Conservation (phyloP, 2,113 vertebrate species). For the Rhadina sibilatrix region DNA sequence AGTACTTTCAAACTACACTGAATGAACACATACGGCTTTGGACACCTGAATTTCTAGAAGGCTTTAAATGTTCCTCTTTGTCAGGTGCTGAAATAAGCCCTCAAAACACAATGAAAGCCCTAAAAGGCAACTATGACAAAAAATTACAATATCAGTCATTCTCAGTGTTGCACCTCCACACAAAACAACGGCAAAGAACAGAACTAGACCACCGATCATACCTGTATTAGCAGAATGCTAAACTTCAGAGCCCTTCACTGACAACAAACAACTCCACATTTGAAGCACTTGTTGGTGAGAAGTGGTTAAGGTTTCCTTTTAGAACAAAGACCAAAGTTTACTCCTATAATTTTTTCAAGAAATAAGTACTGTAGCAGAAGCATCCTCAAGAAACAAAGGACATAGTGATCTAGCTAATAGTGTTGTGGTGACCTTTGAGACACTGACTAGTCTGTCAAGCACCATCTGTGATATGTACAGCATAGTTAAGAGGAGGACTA, state of each 20-base stretch:
- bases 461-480: conserved; percentile 52
- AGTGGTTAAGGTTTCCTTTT: background rate
- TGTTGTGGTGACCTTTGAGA: conserved; percentile 65
- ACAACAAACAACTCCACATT: background rate
- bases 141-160: background rate
- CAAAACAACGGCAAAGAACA: fast-evolving
- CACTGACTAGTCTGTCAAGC: conserved; percentile 59
- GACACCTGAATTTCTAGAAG: background rate
- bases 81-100: background rate
- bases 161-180: background rate
- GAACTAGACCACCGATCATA: background rate
- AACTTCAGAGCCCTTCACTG: conserved; percentile 11
- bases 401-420: conserved; percentile 53
- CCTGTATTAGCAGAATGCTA: background rate
- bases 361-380: conserved; percentile 43
- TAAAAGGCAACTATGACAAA: background rate
- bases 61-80: background rate
- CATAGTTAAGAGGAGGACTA: conserved; percentile 45
- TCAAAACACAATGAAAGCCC: background rate
- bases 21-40: background rate
- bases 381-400: conserved; percentile 59
- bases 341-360: background rate
- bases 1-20: background rate
- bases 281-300: background rate
- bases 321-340: conserved; percentile 24